Evolutionary conservation across 2,888 invertebrate genomes (phyloP).

Genomic region (Idaea straminata): DNA sequence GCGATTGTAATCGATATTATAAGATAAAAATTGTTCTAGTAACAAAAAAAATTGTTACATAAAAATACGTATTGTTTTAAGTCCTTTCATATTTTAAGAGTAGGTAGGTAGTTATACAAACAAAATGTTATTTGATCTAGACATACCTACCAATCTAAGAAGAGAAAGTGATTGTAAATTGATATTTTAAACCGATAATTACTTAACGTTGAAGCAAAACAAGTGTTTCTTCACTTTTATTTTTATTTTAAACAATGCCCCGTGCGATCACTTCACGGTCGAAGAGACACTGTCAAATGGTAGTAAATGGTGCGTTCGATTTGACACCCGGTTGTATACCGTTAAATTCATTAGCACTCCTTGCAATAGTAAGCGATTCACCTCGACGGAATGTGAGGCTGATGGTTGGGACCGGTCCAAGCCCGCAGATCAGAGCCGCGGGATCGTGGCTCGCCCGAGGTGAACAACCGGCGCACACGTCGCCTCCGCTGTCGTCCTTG

Average conservation of each 20-base stretch:
- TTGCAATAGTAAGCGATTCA: conserved; percentile 31
- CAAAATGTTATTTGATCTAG: background rate
- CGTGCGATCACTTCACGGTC: background rate
- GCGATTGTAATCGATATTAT: no score
- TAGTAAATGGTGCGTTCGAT: conserved; percentile 8
- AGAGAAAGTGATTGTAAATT: background rate
- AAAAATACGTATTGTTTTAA: no score
- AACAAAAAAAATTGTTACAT: no score
- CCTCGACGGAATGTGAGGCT: conserved; percentile 32
- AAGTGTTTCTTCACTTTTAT: background rate
- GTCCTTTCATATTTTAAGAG: no score
- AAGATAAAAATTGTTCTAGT: no score
- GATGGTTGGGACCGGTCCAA: conserved; percentile 44
- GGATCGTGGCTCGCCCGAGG: conserved; percentile 64
- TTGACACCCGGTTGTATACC: conserved; percentile 19
- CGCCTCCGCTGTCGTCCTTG: conserved; percentile 69
- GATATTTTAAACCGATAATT: background rate
- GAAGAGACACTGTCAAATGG: background rate
- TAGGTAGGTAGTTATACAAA: background rate
- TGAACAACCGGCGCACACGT: conserved; percentile 70
- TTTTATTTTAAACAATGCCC: background rate
- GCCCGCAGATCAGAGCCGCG: conserved; percentile 53
- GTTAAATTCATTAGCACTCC: conserved; percentile 30
- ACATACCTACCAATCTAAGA: background rate
- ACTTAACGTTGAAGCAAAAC: background rate